Conservation (phyloP, 2,113 vertebrate species). For the Mixornis gularis region DNA sequence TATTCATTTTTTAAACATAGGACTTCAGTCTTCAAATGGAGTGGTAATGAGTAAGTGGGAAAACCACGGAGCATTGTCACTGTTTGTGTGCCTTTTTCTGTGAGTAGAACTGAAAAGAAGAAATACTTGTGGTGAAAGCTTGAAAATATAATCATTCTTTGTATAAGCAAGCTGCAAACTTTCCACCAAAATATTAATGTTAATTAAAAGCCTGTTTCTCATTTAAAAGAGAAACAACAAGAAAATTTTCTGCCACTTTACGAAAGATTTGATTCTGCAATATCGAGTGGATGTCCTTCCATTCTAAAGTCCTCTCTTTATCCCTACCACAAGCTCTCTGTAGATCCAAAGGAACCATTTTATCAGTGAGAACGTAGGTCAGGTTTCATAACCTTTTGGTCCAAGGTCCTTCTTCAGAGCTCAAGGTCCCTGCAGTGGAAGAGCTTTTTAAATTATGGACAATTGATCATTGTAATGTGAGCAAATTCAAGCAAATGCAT, state of each 20-base stretch:
- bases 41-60: not conserved
- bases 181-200: not conserved
- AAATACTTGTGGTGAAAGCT: not conserved
- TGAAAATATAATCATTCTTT: not conserved
- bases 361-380: not conserved
- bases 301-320: not conserved
- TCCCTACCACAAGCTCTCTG: not conserved
- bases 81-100: not conserved
- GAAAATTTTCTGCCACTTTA: not conserved
- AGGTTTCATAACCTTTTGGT: not conserved
- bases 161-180: not conserved
- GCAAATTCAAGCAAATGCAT: slow-evolving; percentile 29
- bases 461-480: not conserved
- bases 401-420: not conserved
- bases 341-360: not conserved
- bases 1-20: not conserved
- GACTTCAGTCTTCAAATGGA: not conserved
- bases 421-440: not conserved
- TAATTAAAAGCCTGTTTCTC: not conserved
- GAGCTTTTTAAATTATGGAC: slow-evolving; percentile 1
- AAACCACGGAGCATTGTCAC: not conserved
- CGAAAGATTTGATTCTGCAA: not conserved
- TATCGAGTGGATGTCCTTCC: not conserved
- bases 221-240: not conserved
- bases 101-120: not conserved